A percentile compares a stretch with the other conserved stretches of the same genome.
These are phyloP conservation scores for Brachypodius melanocephalos DNA, from an alignment of 2,113 vertebrate species.

Conservation along the genomic window DNA sequence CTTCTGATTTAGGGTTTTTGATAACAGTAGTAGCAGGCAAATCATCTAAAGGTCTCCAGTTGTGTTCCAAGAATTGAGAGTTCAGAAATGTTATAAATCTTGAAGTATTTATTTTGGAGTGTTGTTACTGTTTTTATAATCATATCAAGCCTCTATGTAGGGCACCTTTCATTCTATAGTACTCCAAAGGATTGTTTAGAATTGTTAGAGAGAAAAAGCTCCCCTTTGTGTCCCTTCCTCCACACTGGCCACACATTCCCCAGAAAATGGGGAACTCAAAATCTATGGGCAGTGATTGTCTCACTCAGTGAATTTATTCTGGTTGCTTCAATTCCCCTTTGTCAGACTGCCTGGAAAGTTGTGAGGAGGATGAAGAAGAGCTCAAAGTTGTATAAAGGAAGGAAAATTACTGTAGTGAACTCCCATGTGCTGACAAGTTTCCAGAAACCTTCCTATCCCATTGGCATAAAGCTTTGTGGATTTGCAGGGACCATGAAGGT, in stretches of 20 bases:
- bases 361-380: neutral
- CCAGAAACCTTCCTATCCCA: neutral
- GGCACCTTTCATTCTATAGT: neutral
- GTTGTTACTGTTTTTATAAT: neutral
- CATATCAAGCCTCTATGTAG: neutral
- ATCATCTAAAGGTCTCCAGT: neutral
- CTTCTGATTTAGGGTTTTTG: neutral
- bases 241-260: accelerated
- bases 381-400: neutral
- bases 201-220: neutral
- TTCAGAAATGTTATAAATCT: neutral
- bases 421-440: neutral
- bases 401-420: neutral
- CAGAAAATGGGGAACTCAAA: neutral
- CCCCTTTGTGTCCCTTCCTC: neutral
- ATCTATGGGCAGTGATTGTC: neutral
- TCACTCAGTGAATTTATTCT: neutral
- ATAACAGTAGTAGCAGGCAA: neutral
- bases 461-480: neutral
- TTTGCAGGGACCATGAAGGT: neutral
- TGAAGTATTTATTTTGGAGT: neutral
- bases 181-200: neutral
- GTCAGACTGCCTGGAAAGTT: neutral
- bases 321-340: neutral
- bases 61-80: neutral